Base-by-base conservation (phyloP, 2,113 vertebrate species). In the Pica pica region DNA sequence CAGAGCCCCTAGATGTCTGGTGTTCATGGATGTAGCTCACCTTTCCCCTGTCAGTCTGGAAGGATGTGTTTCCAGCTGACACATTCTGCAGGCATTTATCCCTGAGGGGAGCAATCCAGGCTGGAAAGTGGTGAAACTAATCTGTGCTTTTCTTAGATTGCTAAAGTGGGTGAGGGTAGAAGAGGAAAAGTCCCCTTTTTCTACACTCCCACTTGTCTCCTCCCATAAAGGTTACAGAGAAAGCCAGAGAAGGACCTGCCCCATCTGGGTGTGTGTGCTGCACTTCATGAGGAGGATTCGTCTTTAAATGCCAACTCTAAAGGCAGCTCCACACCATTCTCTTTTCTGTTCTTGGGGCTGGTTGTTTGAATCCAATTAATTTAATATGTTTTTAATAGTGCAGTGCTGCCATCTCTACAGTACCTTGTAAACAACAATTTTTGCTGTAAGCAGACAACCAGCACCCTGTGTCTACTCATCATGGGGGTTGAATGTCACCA, bases 371-470 rank as follows among this genome's bases (percentile, higher is more conserved):
- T 83, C 69, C 20, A 57, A 57, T 95, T 90, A 67, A 79, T 81
- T 78, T 84, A 79, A 75, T 83, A 49, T 10, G 26, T 53, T 88
- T 93, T 86, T 83, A 83, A 69, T 73, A 73, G 71, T 18, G 21
- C 79, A 69, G 67, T 5, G 3, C 67, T 83, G 75, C 82, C 63
- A 44, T 88, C 69, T 75, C 77, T 76, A 44, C 69, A 64, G 74
- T n/a, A 84, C 56, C 82, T 69, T 76, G 70, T 76, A 85, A 93
- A 77, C 46, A 88, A n/a, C 37, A 53, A 37, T 67, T 85, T 78
- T 65, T 92, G 44, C 67, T 70, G 35, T 30, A 55, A 55, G 69
- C 59, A 59, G 50, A 26, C 46, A 52, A 4, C 14, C 42, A 70
- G 59, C 42, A 55, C 28, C 59, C 47, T 6, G 22, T 56, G 49